Base-by-base conservation (phyloP, 2,888 invertebrate genomes). In the Drosophila subsilvestris region DNA sequence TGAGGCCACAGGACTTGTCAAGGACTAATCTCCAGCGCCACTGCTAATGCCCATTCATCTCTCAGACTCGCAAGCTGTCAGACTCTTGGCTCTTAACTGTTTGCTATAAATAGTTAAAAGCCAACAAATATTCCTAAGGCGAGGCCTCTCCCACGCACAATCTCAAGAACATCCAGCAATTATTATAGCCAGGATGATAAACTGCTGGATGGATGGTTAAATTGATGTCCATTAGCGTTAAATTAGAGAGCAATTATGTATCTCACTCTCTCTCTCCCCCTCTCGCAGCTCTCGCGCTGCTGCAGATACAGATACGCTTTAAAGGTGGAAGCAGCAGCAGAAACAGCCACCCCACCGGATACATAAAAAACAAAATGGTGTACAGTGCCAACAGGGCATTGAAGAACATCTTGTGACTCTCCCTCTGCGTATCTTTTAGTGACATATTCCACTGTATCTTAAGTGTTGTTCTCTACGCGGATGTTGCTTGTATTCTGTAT, bases 161-260 rank as follows among this genome's bases (percentile, higher is more conserved):
- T 50, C 50, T 55, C 44, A 54, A 45, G 45, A 32, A 32, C 32
- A 32, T 32, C 42, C 22, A n/a, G 12, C 60, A 37, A 32, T 37
- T 53, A 60, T 69, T 69, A 53, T 67, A 63, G 62, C 53, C 73
- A 54, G 63, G 71, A 87, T 79, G 78, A 84, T 85, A 75, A 75
- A 75, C 75, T 75, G 71, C 62, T 51, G 58, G 55, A 59, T 66
- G 56, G 66, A 65, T 72, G 72, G 63, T 67, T 45, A 67, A 67
- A 72, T 86, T 88, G 80, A 66, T 60, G 74, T 83, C 83, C 80
- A 88, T 85, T 85, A 85, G 79, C 80, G 88, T 79, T 83, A 82
- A 85, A 87, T 85, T 86, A 83, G 83, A 80, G 75, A 58, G 78
- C 83, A 80, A 87, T 85, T 85, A 83, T 67, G 63, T 57, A 67